Conservation (phyloP, 1,140 invertebrate genomes). For the Pygmarrhopalites habei region DNA sequence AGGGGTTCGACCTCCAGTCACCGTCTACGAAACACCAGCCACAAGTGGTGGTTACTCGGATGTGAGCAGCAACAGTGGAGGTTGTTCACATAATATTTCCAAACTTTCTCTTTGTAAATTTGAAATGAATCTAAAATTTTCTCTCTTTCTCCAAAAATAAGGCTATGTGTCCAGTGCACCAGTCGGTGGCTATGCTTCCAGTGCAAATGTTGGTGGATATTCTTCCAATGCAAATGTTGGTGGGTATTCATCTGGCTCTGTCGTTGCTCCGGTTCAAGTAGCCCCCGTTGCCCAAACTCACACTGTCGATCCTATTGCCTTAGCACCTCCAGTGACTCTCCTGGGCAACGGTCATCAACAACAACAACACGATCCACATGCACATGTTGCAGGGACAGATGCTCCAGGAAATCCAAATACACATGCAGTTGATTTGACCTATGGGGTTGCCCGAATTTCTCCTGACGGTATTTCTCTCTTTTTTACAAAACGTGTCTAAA, state of each 20-base stretch:
- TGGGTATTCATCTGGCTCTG: not conserved
- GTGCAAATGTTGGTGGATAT: not conserved
- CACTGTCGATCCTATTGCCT: not conserved
- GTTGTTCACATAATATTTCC: too few relatives aligned
- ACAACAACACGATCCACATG: too few relatives aligned
- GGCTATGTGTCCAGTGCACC: not conserved
- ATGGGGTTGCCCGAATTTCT: slow-evolving; percentile 7
- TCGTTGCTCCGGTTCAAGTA: not conserved
- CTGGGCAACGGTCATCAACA: not conserved
- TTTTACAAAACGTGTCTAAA: not conserved
- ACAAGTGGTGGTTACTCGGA: slow-evolving; percentile 1
- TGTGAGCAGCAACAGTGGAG: too few relatives aligned
- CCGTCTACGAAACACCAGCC: slow-evolving; percentile 42
- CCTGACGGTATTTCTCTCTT: not conserved
- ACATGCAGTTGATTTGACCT: slow-evolving; percentile 11
- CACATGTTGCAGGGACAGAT: slow-evolving; percentile 10
- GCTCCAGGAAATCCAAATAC: not conserved
- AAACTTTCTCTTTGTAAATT: too few relatives aligned
- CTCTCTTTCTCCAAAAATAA: too few relatives aligned
- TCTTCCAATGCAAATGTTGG: not conserved
- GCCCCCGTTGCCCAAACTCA: not conserved
- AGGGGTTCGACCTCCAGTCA: slow-evolving; percentile 44
- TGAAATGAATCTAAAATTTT: too few relatives aligned
- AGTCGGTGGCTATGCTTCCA: not conserved
- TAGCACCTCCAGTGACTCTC: not conserved